Base-by-base conservation (phyloP, 1,140 invertebrate genomes). In the Thrips palmi region DNA sequence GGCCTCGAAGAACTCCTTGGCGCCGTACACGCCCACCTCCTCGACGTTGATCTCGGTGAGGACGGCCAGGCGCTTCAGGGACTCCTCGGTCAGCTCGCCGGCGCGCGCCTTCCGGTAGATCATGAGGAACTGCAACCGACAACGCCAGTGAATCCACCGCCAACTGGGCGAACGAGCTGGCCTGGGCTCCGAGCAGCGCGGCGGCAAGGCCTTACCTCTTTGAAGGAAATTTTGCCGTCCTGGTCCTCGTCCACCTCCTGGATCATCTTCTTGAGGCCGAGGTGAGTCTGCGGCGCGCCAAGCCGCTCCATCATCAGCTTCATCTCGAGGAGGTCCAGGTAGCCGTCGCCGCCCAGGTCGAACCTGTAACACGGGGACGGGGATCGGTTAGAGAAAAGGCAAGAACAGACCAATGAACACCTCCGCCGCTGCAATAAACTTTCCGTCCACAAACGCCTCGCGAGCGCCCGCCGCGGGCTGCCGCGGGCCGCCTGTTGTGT, bases 221-320 rank as follows among this genome's bases (percentile, higher is more conserved):
- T 71, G 57, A 93, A 94, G 46, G 79, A 87, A 42, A 93, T 84
- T 52, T 78, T 82, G 22, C 74, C 72, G 53, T 93, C 88, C 15
- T 71, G 59, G 52, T 94, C 88, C 57, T 91, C 87, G 52, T 93
- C 88, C 11, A 93, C 81, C 60, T 88, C 83, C 40, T 79, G 70
- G 47, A 96, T 94, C 89, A 96, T 96, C 23, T 73, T 74, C 54
- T 94, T 94, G 4, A 96, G 64, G 0, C 80, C 82, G 3, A 96
- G 60, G 60, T 96, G 89, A 6, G 89, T 96, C 58, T 94, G 89
- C 10, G 88, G 87, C 7, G 81, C 86, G 14, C 81, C 85, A n/a
- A 96, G 59, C 31, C 84, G 80, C 56, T 96, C 89, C 89, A 94
- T 96, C 87, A 94, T 93, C 8, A 74, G 59, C 56, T 96, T 96